Conservation (phyloP, 2,113 vertebrate species). For the Cochlearius cochlearius region DNA sequence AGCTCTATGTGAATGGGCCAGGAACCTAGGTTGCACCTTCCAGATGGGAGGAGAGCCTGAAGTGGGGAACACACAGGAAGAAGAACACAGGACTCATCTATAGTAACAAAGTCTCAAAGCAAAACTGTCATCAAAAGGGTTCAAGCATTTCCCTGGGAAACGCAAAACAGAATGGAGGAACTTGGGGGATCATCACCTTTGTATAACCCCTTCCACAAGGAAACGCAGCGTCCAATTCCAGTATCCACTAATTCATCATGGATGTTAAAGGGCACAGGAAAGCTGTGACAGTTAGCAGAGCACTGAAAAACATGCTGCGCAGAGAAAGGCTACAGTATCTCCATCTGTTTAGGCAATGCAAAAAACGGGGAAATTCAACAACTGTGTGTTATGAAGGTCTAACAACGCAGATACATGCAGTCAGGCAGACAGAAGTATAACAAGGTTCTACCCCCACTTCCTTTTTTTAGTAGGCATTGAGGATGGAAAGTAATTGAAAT, state of each 20-base stretch:
- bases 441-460: background rate
- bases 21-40: background rate
- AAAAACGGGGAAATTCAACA: background rate
- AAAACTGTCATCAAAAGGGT: background rate
- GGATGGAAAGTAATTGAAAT: background rate
- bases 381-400: background rate
- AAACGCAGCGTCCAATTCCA: background rate
- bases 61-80: background rate
- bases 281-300: background rate
- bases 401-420: background rate
- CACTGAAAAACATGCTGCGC: background rate
- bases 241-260: background rate
- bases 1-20: fast-evolving
- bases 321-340: background rate
- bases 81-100: background rate
- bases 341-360: background rate
- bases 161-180: background rate
- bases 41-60: background rate
- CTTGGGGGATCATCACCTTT: background rate
- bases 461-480: background rate
- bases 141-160: background rate
- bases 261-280: background rate
- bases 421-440: background rate
- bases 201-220: background rate
- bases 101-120: background rate